Base-by-base conservation (phyloP, 1,140 invertebrate genomes). In the Aphelinus certus region DNA sequence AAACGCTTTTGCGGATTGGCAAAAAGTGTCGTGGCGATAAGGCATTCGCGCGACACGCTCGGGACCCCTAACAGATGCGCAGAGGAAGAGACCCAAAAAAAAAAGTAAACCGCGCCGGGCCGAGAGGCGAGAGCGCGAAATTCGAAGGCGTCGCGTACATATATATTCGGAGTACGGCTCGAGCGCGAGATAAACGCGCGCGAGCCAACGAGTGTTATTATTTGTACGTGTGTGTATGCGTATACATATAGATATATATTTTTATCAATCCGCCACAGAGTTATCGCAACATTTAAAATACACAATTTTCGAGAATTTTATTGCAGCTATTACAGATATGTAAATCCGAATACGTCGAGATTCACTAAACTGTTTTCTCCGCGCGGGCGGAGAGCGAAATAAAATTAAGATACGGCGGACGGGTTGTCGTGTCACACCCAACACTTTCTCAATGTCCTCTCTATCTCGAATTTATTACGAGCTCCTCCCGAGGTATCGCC, bases 1-100 rank as follows among this genome's bases (percentile, higher is more conserved):
- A 74, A 74, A 74, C 48, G 65, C 65, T 74, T 62, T 61, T 10
- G 60, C 26, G 56, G 58, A 68, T 73, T 73, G 64, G 47, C 63
- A 56, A 69, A 74, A 69, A 73, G 10, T 60, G 56, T 73, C 7
- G 53, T 7, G 46, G 3, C 43, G 72, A 68, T 73, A 68, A 58
- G 9, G 49, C 2, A n/a, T 66, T 49, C 62, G 3, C 7, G n/a
- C 56, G 55, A 69, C 47, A 48, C 53, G 53, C 10, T 49, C 56
- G 43, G 6, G 67, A 10, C 48, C 4, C 26, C 26, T 26, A 26
- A 26, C 26, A 26, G 26, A 26, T 26, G 26, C 26, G 26, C 26
- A 26, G 26, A 26, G 26, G 26, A 26, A 26, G 26, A 26, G 55
- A 48, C 55, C 46, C 7, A 49, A 57, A 42, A 73, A 55, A 42